These are phyloP conservation scores for Drosophila neotestacea DNA, from an alignment of 2,888 invertebrate species.

Conservation along the genomic window DNA sequence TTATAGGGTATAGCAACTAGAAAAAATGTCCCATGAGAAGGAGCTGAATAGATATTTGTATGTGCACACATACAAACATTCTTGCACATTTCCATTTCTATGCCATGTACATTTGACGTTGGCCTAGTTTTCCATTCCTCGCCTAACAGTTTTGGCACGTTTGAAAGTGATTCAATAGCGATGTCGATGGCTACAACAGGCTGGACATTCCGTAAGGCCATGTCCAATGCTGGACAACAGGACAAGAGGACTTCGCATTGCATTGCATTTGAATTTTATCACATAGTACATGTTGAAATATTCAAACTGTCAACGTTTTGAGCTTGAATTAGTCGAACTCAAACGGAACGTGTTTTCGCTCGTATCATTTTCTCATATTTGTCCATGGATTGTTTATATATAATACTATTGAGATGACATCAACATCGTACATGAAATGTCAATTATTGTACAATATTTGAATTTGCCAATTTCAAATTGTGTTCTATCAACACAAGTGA, in stretches of 20 bases:
- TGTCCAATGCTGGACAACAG: constrained; percentile 8
- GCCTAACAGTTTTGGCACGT: constrained; percentile 53
- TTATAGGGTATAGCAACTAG: constrained; percentile 26
- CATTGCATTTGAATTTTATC: constrained; percentile 43
- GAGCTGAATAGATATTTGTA: constrained; percentile 14
- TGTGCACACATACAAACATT: constrained; percentile 10
- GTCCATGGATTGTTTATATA: constrained; percentile 10
- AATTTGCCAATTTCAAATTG: constrained; percentile 24
- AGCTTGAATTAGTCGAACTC: constrained; percentile 44
- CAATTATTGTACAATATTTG: constrained; percentile 39
- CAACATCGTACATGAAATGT: constrained; percentile 20
- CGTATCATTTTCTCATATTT: constrained; percentile 25
- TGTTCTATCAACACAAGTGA: constrained; percentile 2
- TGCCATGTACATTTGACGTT: constrained; percentile 55
- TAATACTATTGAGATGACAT: constrained; percentile 10
- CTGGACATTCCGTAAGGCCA: constrained; percentile 40
- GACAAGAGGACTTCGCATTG: constrained; percentile 23
- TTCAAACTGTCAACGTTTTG: constrained; percentile 47
- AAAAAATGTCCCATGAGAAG: constrained; percentile 14
- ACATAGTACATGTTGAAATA: constrained; percentile 48
- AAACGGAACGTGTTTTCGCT: constrained; percentile 29
- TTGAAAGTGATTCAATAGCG: constrained; percentile 60
- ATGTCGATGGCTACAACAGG: constrained; percentile 20
- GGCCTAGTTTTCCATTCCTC: constrained; percentile 53
- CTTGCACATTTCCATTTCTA: constrained; percentile 52